A percentile compares a stretch with the other conserved stretches of the same genome.
phyloP scores from a whole-genome alignment of 2,888 invertebrate species.

The Gari tellinella region DNA sequence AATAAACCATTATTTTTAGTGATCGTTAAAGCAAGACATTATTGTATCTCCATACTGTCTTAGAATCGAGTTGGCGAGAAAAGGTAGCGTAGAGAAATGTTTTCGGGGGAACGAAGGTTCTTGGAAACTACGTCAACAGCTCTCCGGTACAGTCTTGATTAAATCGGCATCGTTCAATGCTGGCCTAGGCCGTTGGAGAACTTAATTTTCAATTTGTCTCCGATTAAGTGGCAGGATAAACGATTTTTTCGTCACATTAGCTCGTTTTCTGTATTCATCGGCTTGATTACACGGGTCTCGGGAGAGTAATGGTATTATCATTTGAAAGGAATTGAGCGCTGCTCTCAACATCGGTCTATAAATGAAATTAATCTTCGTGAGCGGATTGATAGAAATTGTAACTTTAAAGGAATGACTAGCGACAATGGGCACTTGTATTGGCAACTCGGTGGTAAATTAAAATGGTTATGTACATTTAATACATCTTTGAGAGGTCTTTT shows the following conservation, averaged over 20 bases:
- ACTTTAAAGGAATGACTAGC: constrained; percentile 56
- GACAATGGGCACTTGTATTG: constrained; percentile 48
- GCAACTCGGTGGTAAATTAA: constrained; percentile 52
- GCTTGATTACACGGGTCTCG: constrained; percentile 58
- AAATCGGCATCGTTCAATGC: constrained; percentile 78
- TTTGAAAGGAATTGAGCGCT: constrained; percentile 56
- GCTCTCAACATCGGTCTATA: constrained; percentile 39
- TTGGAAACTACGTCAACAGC: constrained; percentile 34
- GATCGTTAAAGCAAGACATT: no score
- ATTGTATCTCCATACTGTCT: no score
- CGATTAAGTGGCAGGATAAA: constrained; percentile 78
- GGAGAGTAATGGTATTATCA: constrained; percentile 59
- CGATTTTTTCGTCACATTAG: constrained; percentile 72
- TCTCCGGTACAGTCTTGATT: constrained; percentile 71
- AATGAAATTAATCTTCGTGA: constrained; percentile 59
- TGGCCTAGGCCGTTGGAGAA: constrained; percentile 82
- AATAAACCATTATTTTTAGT: no score
- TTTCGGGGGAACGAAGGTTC: no score
- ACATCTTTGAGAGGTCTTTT: constrained; percentile 48
- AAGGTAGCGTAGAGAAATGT: no score
- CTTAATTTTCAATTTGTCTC: constrained; percentile 83
- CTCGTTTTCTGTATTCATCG: constrained; percentile 56
- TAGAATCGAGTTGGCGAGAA: no score
- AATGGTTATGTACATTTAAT: constrained; percentile 61
- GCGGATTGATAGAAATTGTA: constrained; percentile 58